These are phyloP conservation scores for Alauda arvensis DNA, from an alignment of 2,797 vertebrate genomes.

Conservation along the genomic window DNA sequence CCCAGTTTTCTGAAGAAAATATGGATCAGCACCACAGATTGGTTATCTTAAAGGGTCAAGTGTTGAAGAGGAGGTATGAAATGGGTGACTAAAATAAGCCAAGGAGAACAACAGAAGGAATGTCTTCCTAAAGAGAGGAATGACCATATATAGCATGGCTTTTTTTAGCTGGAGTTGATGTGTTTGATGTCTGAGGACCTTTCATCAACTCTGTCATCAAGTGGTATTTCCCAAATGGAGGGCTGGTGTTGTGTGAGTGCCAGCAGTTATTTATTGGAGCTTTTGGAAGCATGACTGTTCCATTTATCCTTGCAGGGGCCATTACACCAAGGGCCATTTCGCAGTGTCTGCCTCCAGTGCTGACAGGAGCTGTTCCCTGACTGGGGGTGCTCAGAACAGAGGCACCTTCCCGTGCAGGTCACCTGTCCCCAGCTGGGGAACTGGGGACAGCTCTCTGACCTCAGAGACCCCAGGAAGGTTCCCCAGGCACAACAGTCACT, in stretches of 20 bases:
- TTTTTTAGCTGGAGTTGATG: neutral
- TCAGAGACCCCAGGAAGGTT: neutral
- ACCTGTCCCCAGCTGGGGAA: neutral
- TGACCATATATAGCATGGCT: slow-evolving; percentile 40
- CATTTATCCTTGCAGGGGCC: neutral
- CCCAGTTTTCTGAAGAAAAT: slow-evolving; percentile 5
- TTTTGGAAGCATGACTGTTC: neutral
- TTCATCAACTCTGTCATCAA: slow-evolving; percentile 38
- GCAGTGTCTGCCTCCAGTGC: neutral
- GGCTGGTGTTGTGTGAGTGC: neutral
- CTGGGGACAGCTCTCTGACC: neutral
- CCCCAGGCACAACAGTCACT: neutral
- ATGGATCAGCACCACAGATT: slow-evolving; percentile 26
- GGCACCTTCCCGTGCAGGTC: neutral
- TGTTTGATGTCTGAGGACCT: slow-evolving; percentile 46
- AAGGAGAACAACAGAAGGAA: slow-evolving; percentile 54
- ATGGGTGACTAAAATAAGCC: slow-evolving; percentile 43
- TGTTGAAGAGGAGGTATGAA: slow-evolving; percentile 63
- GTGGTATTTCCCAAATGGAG: slow-evolving; percentile 32
- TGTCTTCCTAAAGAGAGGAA: slow-evolving; percentile 12
- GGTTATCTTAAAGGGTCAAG: slow-evolving; percentile 53
- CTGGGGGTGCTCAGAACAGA: neutral
- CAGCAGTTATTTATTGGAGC: slow-evolving; percentile 11
- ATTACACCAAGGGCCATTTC: neutral
- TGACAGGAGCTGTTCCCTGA: neutral